Evolutionary conservation across 2,888 invertebrate genomes (phyloP).

Genomic region (Liposcelis brunnea): DNA sequence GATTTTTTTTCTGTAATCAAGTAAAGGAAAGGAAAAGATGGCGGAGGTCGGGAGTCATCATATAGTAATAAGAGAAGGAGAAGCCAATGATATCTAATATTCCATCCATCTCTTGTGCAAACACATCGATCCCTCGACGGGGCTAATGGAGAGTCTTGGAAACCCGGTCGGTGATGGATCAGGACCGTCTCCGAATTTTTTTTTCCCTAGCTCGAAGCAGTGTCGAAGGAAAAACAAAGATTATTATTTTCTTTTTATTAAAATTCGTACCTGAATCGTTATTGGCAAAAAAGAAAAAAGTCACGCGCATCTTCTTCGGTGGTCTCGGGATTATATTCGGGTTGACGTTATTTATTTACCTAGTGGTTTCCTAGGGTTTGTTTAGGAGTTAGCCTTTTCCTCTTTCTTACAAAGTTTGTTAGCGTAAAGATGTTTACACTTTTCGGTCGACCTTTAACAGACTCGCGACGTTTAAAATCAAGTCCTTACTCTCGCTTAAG

Average conservation of each 20-base stretch:
- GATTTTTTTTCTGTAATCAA: too few species aligned
- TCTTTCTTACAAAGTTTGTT: slow-evolving; percentile 2
- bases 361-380: slow-evolving; percentile 6
- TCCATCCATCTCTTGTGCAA: slow-evolving; percentile 9
- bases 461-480: too few species aligned
- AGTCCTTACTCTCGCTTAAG: too few species aligned
- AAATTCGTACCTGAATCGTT: too few species aligned
- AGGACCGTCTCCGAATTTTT: too few species aligned
- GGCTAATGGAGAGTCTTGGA: slow-evolving; percentile 7
- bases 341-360: slow-evolving; percentile 7
- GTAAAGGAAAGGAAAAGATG: too few species aligned
- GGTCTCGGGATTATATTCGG: slow-evolving; percentile 2
- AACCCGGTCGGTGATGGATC: too few species aligned
- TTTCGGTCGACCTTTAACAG: neutral
- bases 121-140: slow-evolving; percentile 6
- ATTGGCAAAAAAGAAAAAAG: neutral
- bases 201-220: too few species aligned
- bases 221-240: too few species aligned
- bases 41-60: neutral
- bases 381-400: slow-evolving; percentile 6
- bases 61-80: slow-evolving; percentile 7
- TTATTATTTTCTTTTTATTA: too few species aligned
- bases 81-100: slow-evolving; percentile 9
- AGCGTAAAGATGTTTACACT: neutral
- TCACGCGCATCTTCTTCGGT: slow-evolving; percentile 7